Evolutionary conservation across 2,888 invertebrate species (phyloP).

Genomic region (Dysmachus trigonus): DNA sequence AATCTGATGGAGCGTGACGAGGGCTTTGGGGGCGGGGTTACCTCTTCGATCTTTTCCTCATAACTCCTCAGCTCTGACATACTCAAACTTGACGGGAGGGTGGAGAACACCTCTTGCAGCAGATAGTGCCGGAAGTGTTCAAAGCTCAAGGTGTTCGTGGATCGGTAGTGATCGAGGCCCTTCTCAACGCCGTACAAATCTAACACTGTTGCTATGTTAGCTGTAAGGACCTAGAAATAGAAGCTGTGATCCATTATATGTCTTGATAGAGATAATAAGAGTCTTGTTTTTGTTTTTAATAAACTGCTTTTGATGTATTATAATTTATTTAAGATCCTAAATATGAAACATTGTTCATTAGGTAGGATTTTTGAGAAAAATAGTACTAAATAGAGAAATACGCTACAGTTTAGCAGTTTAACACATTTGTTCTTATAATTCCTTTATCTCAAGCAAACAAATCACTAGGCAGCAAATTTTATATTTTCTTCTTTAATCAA

Average conservation of each 20-base stretch:
- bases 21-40: conserved; percentile 54
- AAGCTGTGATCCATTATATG: neutral
- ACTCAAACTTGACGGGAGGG: conserved; percentile 70
- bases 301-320: too few relatives aligned
- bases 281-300: too few relatives aligned
- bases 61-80: conserved; percentile 69
- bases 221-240: conserved; percentile 75
- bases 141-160: conserved; percentile 75
- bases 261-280: too few relatives aligned
- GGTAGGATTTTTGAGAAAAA: too few relatives aligned
- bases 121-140: conserved; percentile 80
- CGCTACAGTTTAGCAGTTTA: too few relatives aligned
- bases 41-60: conserved; percentile 76
- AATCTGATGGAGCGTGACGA: neutral
- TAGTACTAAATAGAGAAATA: too few relatives aligned
- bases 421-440: too few relatives aligned
- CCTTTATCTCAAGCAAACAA: too few relatives aligned
- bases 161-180: conserved; percentile 79
- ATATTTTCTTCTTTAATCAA: too few relatives aligned
- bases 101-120: conserved; percentile 77
- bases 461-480: too few relatives aligned
- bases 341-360: too few relatives aligned
- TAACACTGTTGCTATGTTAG: conserved; percentile 80
- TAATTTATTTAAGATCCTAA: too few relatives aligned
- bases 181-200: conserved; percentile 82